Percentiles rank a stretch among this genome's conserved stretches.
phyloP scores from a whole-genome alignment of 2,113 vertebrate genomes.

The Mola mola region DNA sequence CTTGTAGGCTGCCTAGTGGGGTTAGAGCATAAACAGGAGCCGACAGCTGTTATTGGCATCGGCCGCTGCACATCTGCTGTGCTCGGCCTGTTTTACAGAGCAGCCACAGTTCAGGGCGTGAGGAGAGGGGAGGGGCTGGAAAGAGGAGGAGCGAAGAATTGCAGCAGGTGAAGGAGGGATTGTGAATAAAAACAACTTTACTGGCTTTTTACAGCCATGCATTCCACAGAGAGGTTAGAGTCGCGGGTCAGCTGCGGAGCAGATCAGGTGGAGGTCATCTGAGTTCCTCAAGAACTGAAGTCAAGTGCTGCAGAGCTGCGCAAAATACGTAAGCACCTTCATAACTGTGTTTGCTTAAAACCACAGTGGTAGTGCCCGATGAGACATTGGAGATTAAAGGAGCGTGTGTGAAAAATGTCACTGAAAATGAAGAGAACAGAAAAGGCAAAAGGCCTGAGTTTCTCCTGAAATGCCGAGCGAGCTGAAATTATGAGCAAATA shows the following conservation, averaged over 20 bases:
- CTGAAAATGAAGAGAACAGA: too few species aligned
- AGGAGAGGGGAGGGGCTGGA: background rate
- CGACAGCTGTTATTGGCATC: conserved; percentile 72
- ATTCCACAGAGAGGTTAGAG: conserved; percentile 56
- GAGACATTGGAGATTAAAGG: too few species aligned
- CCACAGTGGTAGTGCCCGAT: too few species aligned
- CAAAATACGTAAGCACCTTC: too few species aligned
- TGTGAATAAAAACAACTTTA: conserved; percentile 52
- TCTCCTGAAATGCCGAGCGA: too few species aligned
- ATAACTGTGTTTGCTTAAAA: too few species aligned
- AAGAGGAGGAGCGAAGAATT: conserved; percentile 31
- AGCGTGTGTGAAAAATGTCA: too few species aligned
- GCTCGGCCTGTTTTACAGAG: conserved; percentile 56
- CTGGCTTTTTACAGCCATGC: conserved; percentile 48
- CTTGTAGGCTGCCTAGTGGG: conserved; percentile 8
- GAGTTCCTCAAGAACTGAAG: conserved; percentile 21
- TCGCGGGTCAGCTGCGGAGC: conserved; percentile 4
- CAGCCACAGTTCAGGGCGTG: conserved; percentile 39
- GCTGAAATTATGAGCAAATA: too few species aligned
- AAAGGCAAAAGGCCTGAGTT: too few species aligned
- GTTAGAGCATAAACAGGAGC: conserved; percentile 39
- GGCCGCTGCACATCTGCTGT: conserved; percentile 80
- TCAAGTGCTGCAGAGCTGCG: background rate
- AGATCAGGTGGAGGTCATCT: conserved; percentile 4
- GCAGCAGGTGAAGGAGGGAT: conserved; percentile 64